Percentiles rank a stretch among this genome's conserved stretches.
These are phyloP conservation scores for Lithobates sylvaticus DNA, from an alignment of 2,797 vertebrate species.

Conservation along the genomic window DNA sequence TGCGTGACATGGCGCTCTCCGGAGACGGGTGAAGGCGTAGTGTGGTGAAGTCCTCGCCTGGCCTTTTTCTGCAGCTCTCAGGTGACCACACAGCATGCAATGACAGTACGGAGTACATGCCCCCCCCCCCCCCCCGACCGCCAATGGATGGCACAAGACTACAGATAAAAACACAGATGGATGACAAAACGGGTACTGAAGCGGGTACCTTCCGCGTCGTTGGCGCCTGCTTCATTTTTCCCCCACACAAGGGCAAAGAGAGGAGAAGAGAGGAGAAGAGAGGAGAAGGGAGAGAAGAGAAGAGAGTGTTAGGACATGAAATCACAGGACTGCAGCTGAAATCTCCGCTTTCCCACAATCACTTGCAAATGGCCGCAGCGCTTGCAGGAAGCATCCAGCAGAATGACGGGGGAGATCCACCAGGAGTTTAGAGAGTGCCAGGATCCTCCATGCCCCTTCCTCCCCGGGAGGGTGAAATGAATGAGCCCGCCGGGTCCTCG, in stretches of 20 bases:
- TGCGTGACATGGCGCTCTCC: too few species aligned
- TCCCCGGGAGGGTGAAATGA: not conserved
- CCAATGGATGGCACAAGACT: not conserved
- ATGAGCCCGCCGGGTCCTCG: not conserved
- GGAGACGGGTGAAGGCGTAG: too few species aligned
- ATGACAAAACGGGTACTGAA: not conserved
- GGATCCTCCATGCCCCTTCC: constrained; percentile 19
- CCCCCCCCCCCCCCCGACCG: too few species aligned
- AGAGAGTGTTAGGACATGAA: constrained; percentile 29
- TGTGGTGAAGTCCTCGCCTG: too few species aligned
- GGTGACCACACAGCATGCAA: constrained; percentile 11
- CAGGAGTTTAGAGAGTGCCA: not conserved
- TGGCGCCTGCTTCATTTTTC: constrained; percentile 59
- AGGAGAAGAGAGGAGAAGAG: constrained; percentile 8
- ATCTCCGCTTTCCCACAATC: constrained; percentile 28
- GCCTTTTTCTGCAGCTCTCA: too few species aligned
- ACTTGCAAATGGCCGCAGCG: constrained; percentile 56
- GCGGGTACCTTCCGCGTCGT: constrained; percentile 53
- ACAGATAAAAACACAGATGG: not conserved
- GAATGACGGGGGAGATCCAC: too few species aligned
- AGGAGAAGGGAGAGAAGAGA: constrained; percentile 14
- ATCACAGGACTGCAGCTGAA: constrained; percentile 23
- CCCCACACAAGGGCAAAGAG: constrained; percentile 15
- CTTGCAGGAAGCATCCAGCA: not conserved
- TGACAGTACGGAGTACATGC: not conserved